Base-by-base conservation (phyloP, 2,797 vertebrate genomes). In the Pempheris klunzingeri region DNA sequence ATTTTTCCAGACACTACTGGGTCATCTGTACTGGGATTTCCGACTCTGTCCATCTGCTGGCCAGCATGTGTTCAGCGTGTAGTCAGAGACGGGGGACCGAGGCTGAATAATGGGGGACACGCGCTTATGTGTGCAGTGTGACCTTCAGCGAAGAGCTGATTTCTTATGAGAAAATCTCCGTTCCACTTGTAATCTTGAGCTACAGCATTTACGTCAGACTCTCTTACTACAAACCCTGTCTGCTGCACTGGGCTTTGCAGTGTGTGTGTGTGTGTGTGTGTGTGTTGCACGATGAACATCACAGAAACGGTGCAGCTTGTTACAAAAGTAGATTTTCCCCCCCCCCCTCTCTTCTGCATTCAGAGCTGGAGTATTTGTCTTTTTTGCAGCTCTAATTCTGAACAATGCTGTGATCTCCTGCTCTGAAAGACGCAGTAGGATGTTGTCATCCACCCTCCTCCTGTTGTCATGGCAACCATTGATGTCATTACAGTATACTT, bases 401-500 rank as follows among this genome's bases (percentile, higher is more conserved):
- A 87, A 55, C 73, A 64, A 66, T 22, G 72, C 76, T 81, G 74
- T 83, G 87, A 90, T 91, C 89, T 80, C 76, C 84, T 69, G 74
- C 86, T 82, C 78, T 65, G 67, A 87, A 87, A 85, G 74, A 90
- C 71, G 75, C 81, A 84, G 80, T 75, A 77, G 87, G 84, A 91
- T 91, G 91, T 91, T 93, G 91, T 93, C 91, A 90, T 93, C 87
- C 86, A 57, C 85, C 87, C 88, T 77, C 87, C 85, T 80, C 90
- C 83, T 47, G 95, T 96, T 94, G 93, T 92, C 95, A 92, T 87
- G 90, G 93, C 90, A 93, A 97, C 94, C 77, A 92, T 90, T 96
- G 96, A 96, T 95, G 95, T 96, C 95, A 96, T 90, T 83, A 90
- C 85, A 84, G 79, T 86, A 79, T 86, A 74, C 85, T 83, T 87